A percentile compares a stretch with the other conserved stretches of the same genome.
phyloP scores from a whole-genome alignment of 2,797 vertebrate species.

The Darevskia mixta region DNA sequence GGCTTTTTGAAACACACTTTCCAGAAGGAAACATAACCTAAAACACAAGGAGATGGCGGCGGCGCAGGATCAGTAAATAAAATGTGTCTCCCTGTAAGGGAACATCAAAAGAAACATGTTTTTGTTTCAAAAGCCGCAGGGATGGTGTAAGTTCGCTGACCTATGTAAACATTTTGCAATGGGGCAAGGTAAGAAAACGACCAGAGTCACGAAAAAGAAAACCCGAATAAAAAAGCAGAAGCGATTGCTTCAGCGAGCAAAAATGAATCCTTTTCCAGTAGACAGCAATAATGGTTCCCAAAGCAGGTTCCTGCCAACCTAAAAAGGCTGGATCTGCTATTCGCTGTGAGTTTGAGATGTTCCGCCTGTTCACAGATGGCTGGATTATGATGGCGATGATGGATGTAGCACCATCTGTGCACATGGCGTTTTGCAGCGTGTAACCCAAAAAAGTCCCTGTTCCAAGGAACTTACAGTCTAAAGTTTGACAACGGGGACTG shows the following conservation, averaged over 20 bases:
- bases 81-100: not conserved
- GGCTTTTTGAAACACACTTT: conserved; percentile 3
- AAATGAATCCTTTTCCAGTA: not conserved
- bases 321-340: not conserved
- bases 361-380: not conserved
- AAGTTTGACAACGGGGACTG: not conserved
- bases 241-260: conserved; percentile 21
- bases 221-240: conserved; percentile 25
- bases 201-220: conserved; percentile 25
- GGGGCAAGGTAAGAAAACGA: conserved; percentile 20
- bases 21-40: not conserved
- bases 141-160: not conserved
- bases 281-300: conserved; percentile 5
- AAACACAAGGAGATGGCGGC: not conserved
- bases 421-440: not conserved
- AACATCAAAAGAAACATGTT: not conserved
- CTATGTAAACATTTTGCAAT: conserved; percentile 5
- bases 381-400: not conserved
- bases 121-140: conserved; percentile 1
- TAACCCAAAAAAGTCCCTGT: not conserved
- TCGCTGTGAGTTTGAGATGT: not conserved
- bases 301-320: not conserved
- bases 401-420: not conserved
- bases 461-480: not conserved
- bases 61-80: not conserved